Evolutionary conservation across 2,888 invertebrate species (phyloP).

Genomic region (Ceraclea dissimilis): DNA sequence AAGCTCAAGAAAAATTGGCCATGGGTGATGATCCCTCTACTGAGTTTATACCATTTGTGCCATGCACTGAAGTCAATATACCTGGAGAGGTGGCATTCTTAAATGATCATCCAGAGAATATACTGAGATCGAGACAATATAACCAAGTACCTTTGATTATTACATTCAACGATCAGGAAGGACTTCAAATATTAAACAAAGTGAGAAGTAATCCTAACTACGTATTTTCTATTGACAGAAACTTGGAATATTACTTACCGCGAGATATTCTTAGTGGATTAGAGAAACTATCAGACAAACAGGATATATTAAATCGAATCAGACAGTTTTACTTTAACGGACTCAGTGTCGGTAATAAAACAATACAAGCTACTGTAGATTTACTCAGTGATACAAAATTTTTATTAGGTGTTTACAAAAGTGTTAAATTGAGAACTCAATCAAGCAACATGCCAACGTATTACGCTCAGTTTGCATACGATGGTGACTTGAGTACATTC

Average conservation of each 20-base stretch:
- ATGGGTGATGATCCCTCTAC: slow-evolving; percentile 33
- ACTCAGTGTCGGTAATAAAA: background rate
- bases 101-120: slow-evolving; percentile 35
- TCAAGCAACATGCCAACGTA: slow-evolving; percentile 2
- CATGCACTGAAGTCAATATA: slow-evolving; percentile 38
- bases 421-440: background rate
- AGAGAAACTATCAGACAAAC: background rate
- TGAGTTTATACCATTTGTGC: slow-evolving; percentile 31
- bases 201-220: background rate
- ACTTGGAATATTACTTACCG: slow-evolving; percentile 7
- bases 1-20: slow-evolving; percentile 32
- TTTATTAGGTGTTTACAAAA: background rate
- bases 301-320: background rate
- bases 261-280: background rate
- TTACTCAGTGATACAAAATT: slow-evolving; percentile 9
- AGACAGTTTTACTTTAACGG: slow-evolving; percentile 11
- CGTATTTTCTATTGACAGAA: background rate
- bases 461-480: slow-evolving; percentile 2
- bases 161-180: slow-evolving; percentile 7
- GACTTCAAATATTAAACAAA: background rate
- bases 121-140: slow-evolving; percentile 28
- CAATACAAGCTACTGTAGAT: background rate
- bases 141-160: slow-evolving; percentile 8
- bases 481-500: slow-evolving; percentile 1
- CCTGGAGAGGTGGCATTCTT: slow-evolving; percentile 36